Conservation (phyloP, 2,888 invertebrate species). For the Sphaerophoria rueppellii region DNA sequence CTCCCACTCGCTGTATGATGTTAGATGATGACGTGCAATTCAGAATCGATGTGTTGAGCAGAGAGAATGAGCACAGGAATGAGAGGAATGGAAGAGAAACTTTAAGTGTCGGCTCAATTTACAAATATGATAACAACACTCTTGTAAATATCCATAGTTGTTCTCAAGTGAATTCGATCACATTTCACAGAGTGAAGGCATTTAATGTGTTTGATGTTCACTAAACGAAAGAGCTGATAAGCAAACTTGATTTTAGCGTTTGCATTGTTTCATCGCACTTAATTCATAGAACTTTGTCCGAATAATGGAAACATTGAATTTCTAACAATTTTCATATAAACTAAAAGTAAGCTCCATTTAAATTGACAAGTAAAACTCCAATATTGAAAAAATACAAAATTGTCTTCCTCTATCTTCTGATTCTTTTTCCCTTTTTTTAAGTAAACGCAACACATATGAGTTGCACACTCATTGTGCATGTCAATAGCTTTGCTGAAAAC, state of each 20-base stretch:
- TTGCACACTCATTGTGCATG: conserved; percentile 66
- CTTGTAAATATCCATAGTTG: no score
- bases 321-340: no score
- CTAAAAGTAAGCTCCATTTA: neutral
- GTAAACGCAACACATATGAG: conserved; percentile 58
- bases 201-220: neutral
- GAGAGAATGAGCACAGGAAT: conserved; percentile 23
- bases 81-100: conserved; percentile 20
- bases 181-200: no score
- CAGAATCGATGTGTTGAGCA: conserved; percentile 57
- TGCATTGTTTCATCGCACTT: no score
- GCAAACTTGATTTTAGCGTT: conserved; percentile 1
- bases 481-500: conserved; percentile 67
- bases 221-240: conserved; percentile 14
- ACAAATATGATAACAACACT: no score
- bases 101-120: conserved; percentile 18
- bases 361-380: conserved; percentile 48
- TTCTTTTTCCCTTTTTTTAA: conserved; percentile 58
- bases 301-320: no score
- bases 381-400: conserved; percentile 27
- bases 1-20: conserved; percentile 66
- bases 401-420: conserved; percentile 5
- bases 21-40: conserved; percentile 63
- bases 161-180: no score
- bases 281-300: no score